Percentiles rank a stretch among this genome's conserved stretches.
These are phyloP conservation scores for Delichon dasypus DNA, from an alignment of 2,797 vertebrate genomes.

Conservation along the genomic window DNA sequence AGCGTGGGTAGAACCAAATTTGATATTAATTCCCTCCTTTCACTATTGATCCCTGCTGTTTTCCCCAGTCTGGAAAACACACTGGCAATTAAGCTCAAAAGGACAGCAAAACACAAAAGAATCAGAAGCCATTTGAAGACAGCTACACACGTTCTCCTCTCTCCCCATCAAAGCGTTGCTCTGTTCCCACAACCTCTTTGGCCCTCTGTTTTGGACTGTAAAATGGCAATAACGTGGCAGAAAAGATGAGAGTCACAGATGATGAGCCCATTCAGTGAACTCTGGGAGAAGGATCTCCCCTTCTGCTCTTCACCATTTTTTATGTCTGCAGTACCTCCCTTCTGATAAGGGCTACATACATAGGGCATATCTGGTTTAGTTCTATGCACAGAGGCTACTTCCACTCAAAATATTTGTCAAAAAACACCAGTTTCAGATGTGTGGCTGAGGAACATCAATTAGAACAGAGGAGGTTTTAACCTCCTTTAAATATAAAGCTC, in stretches of 20 bases:
- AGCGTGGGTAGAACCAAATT: background rate
- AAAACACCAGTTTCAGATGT: background rate
- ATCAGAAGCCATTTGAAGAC: background rate
- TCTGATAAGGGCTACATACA: background rate
- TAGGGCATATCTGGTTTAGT: background rate
- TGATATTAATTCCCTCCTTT: background rate
- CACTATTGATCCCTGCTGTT: background rate
- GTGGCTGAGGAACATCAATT: background rate
- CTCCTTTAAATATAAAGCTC: background rate
- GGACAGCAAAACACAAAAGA: background rate
- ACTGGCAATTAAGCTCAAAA: background rate
- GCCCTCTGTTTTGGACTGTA: background rate
- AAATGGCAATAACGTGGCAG: background rate
- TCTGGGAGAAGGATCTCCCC: background rate
- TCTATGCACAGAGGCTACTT: background rate
- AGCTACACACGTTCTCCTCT: background rate
- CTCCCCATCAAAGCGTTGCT: background rate
- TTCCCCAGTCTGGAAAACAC: background rate
- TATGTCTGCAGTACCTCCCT: background rate
- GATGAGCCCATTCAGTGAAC: background rate
- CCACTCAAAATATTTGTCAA: background rate
- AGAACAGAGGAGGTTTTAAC: background rate
- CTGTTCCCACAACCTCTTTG: background rate
- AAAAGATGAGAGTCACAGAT: background rate
- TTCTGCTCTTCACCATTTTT: background rate